A percentile compares a stretch with the other conserved stretches of the same genome.
phyloP scores from a whole-genome alignment of 2,888 invertebrate genomes.

The Apodemia duryi region DNA sequence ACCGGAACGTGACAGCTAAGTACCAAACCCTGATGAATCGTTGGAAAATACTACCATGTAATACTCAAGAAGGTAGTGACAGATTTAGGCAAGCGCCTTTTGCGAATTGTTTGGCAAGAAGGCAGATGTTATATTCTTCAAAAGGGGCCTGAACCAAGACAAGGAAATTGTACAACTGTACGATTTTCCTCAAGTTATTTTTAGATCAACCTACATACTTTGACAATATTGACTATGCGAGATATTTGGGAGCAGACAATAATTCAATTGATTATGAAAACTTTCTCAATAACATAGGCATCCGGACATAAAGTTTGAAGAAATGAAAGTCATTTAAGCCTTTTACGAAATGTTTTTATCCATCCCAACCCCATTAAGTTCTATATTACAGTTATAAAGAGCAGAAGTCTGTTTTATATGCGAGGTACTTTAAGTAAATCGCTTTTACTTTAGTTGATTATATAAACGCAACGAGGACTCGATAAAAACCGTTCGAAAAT shows the following conservation, averaged over 20 bases:
- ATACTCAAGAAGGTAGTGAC: too few species aligned
- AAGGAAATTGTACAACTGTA: too few species aligned
- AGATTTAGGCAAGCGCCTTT: too few species aligned
- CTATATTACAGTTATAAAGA: conserved; percentile 14
- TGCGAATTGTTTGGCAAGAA: too few species aligned
- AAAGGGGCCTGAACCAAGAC: too few species aligned
- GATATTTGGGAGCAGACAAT: neutral
- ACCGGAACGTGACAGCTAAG: too few species aligned
- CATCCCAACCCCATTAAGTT: conserved; percentile 4
- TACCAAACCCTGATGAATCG: too few species aligned
- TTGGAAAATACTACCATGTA: too few species aligned
- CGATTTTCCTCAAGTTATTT: too few species aligned
- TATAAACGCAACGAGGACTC: neutral
- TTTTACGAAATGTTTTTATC: conserved; percentile 30
- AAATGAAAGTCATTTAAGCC: conserved; percentile 27
- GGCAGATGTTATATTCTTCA: too few species aligned
- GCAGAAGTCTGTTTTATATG: conserved; percentile 6
- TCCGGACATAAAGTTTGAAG: conserved; percentile 28
- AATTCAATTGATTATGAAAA: neutral
- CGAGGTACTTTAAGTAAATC: conserved; percentile 7
- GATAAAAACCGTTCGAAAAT: neutral
- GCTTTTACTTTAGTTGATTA: neutral
- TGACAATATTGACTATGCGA: neutral
- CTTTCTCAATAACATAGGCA: conserved; percentile 2
- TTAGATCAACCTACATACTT: too few species aligned